These are phyloP conservation scores for Athripsodes cinereus DNA, from an alignment of 2,888 invertebrate genomes.

Conservation along the genomic window DNA sequence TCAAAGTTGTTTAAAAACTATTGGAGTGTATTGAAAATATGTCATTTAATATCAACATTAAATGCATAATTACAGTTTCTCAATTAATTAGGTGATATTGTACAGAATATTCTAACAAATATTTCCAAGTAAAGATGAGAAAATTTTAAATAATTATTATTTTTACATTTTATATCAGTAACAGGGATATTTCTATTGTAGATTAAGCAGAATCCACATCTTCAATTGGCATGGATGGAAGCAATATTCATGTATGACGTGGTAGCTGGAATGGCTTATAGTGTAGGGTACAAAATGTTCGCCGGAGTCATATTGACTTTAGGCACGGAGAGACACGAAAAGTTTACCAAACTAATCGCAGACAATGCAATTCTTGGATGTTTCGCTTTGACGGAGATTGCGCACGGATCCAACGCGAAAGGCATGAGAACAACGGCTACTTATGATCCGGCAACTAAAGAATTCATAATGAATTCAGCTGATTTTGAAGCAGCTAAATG, in stretches of 20 bases:
- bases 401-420: conserved; percentile 86
- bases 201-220: conserved; percentile 45
- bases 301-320: conserved; percentile 56
- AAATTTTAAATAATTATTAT: no score
- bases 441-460: conserved; percentile 64
- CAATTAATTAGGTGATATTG: no score
- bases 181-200: conserved; percentile 32
- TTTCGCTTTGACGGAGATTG: conserved; percentile 83
- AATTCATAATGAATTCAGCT: conserved; percentile 78
- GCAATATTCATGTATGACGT: conserved; percentile 56
- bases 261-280: conserved; percentile 58
- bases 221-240: conserved; percentile 46
- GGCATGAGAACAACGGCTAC: conserved; percentile 82
- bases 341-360: conserved; percentile 43
- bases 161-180: no score
- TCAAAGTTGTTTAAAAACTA: no score
- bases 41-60: no score
- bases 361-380: conserved; percentile 46
- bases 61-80: no score
- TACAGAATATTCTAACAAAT: no score
- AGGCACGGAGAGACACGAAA: conserved; percentile 57
- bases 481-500: conserved; percentile 89
- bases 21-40: no score
- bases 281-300: conserved; percentile 61
- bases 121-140: no score